Base-by-base conservation (phyloP, 2,113 vertebrate species). In the Struthidea cinerea region DNA sequence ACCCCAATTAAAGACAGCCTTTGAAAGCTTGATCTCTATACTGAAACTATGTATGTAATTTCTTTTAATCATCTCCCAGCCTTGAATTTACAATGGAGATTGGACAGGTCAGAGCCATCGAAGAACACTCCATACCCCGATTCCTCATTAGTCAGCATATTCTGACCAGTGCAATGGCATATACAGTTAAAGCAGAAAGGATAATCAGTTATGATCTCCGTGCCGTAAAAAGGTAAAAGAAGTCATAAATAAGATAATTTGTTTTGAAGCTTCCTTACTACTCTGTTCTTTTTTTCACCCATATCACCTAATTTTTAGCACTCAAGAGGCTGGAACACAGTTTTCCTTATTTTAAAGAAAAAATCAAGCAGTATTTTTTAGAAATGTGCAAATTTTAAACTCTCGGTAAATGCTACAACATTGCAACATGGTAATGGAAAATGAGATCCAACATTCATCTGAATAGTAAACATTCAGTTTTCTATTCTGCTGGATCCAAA, bases 281-380 rank as follows among this genome's bases (percentile, higher is more conserved):
- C 2, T 5, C 5, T n/a, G 6, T 11, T 24, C 6, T 55, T 41
- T 83, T 75, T 82, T 79, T 42, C 30, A 46, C 8, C 3, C 12
- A 55, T 26, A 41, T 10, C 0, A 0, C 5, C 5, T 52, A 11
- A 52, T 4, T n/a, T 65, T 70, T 56, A 46, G 7, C 4, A 32
- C 11, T 47, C 23, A 21, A 27, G 10, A 84, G 10, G 1, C 7
- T 42, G 17, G 5, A 6, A 76, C 26, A 42, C 1, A 47, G 13
- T 50, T 61, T 70, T 42, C 11, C 7, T 57, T 26, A 8, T 63
- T 20, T 33, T 20, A 30, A n/a, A 35, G 8, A 26, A 60, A 49
- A 39, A 22, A 41, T 4, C 3, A 44, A 41, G 2, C 5, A n/a
- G 3, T 18, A 46, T 27, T 69, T 89, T 57, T 49, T 19, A 59